Base-by-base conservation (phyloP, 1,140 invertebrate genomes). In the Mizuhopecten yessoensis region DNA sequence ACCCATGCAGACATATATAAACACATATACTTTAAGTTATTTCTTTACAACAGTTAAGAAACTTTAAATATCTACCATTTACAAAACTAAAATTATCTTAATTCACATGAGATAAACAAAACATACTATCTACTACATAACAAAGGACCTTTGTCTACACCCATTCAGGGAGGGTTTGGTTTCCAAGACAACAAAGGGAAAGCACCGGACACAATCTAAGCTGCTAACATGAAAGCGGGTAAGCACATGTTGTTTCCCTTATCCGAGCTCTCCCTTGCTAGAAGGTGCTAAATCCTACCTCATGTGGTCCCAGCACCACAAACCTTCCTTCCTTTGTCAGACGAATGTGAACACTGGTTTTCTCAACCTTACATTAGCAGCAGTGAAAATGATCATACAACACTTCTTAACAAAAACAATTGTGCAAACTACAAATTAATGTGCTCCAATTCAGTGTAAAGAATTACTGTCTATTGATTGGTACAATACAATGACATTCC, bases 281-380 rank as follows among this genome's bases (percentile, higher is more conserved):
- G 57, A n/a, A 75, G 23, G 57, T 75, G 57, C 57, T 75, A 75
- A 75, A n/a, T 75, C 57, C 23, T 75, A 75, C 57, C 57, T 75
- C 57, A 29, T 75, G 57, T 75, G 57, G 57, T 75, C 57, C 89
- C 87, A 92, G 39, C 0, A 89, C 34, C 33, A 92, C 87, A 86
- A 92, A 90, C 42, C 42, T 90, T 17, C 91, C 91, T 34, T 92
- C 91, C 42, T 88, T 86, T 17, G 91, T 92, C 2, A 92, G 34
- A n/a, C 87, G 87, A 33, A 92, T 75, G n/a, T 90, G 87, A 57
- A 90, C 91, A 34, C 10, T 34, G 87, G 89, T 92, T 87, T 86
- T 90, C 89, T 92, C 89, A 29, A 89, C 88, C 91, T 92, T 92
- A 23, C 33, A 39, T 39, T 86, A 75, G 57, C 57, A 75, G 57